A percentile compares a stretch with the other conserved stretches of the same genome.
Conservation (phyloP, 2,888 invertebrate genomes). For the Dendrolimus houi region DNA sequence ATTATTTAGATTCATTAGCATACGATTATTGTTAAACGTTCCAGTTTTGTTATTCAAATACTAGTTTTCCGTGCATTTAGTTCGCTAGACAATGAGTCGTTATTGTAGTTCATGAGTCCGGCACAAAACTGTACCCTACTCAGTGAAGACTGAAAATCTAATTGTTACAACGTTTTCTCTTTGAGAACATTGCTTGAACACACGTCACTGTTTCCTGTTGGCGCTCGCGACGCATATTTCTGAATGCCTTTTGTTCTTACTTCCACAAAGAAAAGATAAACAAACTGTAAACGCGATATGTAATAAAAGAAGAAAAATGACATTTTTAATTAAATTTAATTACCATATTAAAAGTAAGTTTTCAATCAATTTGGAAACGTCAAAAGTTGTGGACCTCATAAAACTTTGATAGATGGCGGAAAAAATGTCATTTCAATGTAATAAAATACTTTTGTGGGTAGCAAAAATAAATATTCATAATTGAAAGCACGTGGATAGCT, state of each 20-base stretch:
- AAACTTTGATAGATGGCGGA: too few species aligned
- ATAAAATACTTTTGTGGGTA: constrained; percentile 1
- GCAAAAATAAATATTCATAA: constrained; percentile 29
- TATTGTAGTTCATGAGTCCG: constrained; percentile 35
- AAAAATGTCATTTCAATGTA: too few species aligned
- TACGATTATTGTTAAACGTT: constrained; percentile 27
- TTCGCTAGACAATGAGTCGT: constrained; percentile 39
- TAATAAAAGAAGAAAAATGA: constrained; percentile 19
- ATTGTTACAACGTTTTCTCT: constrained; percentile 51
- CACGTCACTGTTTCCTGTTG: constrained; percentile 57
- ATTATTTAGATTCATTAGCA: constrained; percentile 34
- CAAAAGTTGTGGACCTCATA: too few species aligned
- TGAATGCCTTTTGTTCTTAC: constrained; percentile 71
- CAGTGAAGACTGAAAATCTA: constrained; percentile 55
- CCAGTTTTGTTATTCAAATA: constrained; percentile 25
- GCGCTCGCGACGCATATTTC: constrained; percentile 50
- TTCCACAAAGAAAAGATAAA: constrained; percentile 49
- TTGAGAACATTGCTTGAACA: constrained; percentile 61
- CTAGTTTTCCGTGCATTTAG: constrained; percentile 33
- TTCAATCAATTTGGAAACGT: neutral
- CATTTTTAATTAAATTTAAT: constrained; percentile 15
- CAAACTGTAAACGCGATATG: constrained; percentile 27
- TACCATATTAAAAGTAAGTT: constrained; percentile 4
- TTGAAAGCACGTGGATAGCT: constrained; percentile 34
- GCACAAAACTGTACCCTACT: constrained; percentile 61